phyloP scores from a whole-genome alignment of 2,797 vertebrate genomes.

The Lepilemur septentrionalis region DNA sequence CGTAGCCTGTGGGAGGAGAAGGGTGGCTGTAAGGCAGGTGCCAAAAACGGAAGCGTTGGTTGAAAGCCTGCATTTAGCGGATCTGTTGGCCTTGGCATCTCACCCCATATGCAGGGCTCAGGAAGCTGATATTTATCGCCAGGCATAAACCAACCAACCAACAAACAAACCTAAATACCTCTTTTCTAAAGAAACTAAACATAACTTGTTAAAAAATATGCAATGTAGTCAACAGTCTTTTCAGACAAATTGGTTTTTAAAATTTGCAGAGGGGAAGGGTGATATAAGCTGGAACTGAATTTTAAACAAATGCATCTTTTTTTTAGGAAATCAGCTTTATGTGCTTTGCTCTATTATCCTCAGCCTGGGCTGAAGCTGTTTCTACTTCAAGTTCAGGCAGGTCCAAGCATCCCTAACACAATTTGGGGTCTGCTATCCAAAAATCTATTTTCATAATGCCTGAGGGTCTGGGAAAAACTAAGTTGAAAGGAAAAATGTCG shows the following conservation, averaged over 20 bases:
- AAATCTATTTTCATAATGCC: background rate
- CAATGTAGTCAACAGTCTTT: background rate
- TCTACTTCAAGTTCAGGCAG: background rate
- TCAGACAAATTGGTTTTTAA: background rate
- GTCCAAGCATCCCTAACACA: background rate
- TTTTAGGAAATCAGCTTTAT: background rate
- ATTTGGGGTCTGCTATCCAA: background rate
- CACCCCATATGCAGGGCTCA: background rate
- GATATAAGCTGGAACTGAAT: background rate
- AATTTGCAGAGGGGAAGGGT: background rate
- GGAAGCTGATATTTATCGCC: background rate
- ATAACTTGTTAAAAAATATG: background rate
- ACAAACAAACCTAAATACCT: background rate
- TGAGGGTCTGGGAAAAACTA: background rate
- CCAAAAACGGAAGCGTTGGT: fast-evolving
- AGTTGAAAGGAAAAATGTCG: background rate
- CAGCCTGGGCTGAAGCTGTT: background rate
- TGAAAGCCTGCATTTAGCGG: background rate
- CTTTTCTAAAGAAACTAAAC: background rate
- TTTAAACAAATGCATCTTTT: background rate
- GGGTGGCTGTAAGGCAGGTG: background rate
- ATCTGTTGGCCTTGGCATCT: background rate
- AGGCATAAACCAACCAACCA: background rate
- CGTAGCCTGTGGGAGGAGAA: background rate
- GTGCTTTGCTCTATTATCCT: background rate